Base-by-base conservation (phyloP, 2,888 invertebrate genomes). In the Andrena flavipes region DNA sequence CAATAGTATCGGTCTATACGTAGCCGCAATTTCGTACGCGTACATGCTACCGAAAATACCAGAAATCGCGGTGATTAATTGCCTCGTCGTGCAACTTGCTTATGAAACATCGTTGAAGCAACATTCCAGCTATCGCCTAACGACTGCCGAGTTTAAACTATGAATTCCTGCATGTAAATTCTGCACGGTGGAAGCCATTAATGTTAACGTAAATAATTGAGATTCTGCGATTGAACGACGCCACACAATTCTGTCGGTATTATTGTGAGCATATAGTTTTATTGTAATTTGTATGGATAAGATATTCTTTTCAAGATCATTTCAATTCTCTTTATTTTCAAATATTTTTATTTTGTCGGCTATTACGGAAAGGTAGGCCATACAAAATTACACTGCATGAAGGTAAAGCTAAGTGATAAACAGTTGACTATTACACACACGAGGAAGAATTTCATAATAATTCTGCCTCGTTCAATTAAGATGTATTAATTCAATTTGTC, bases 51-150 rank as follows among this genome's bases (percentile, higher is more conserved):
- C 56, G 54, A 80, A 79, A 80, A 78, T 54, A 67, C 16, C 65
- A 79, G 70, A 71, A 79, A 80, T 78, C 80, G 20, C 23, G 20
- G 20, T 79, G 79, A 80, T 78, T 80, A 80, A 80, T 80, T 71
- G 79, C 79, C 33, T 77, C 63, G 76, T 78, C 76, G 78, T 76
- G 77, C 70, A 49, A n/a, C 70, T 16, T 29, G 69, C 76, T 76
- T 79, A 64, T 69, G 79, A 65, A 79, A 65, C 64, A 64, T 65
- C 64, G 79, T 70, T 59, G 64, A 7, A 26, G 13, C 42, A 77
- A 59, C 69, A 59, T 69, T 76, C 69, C 33, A 26, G 48, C 67
- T 54, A 64, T 42, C 77, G 49, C 77, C 64, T 70, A 77, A 79
- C 70, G 59, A 77, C 76, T 49, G 63, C 23, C 7, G 10, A 33